Evolutionary conservation across 1,140 invertebrate species (phyloP).

Genomic region (Drosophila ironensis): DNA sequence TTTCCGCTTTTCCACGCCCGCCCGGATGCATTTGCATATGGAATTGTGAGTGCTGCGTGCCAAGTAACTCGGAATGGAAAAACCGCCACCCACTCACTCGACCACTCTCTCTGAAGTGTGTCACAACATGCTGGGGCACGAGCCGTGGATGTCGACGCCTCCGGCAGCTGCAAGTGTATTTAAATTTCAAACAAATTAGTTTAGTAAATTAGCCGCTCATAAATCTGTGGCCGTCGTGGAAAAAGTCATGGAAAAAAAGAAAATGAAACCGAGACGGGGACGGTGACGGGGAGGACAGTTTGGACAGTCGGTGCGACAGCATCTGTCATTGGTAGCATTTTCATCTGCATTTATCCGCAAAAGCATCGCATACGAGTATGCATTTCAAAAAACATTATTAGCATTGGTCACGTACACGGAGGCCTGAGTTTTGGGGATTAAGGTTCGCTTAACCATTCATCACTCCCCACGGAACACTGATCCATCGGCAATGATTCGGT

Average conservation of each 20-base stretch:
- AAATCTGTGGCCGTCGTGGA: constrained; percentile 61
- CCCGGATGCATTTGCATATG: constrained; percentile 55
- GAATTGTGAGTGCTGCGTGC: constrained; percentile 47
- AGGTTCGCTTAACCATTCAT: too few relatives aligned
- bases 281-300: constrained; percentile 3
- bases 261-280: neutral
- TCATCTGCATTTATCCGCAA: constrained; percentile 7
- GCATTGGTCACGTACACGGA: too few relatives aligned
- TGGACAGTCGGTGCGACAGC: constrained; percentile 20
- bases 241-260: too few relatives aligned
- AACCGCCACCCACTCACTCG: constrained; percentile 1
- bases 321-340: constrained; percentile 37
- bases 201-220: constrained; percentile 70
- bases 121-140: constrained; percentile 34
- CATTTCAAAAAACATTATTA: too few relatives aligned
- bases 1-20: neutral
- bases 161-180: constrained; percentile 50
- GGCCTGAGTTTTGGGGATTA: too few relatives aligned
- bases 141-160: constrained; percentile 34
- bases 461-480: too few relatives aligned
- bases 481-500: too few relatives aligned
- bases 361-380: too few relatives aligned
- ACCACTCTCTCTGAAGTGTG: constrained; percentile 20
- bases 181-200: constrained; percentile 65
- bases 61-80: neutral